Percentiles rank a stretch among this genome's conserved stretches.
These are phyloP conservation scores for Epirrita christyi DNA, from an alignment of 2,888 invertebrate genomes.

Conservation along the genomic window DNA sequence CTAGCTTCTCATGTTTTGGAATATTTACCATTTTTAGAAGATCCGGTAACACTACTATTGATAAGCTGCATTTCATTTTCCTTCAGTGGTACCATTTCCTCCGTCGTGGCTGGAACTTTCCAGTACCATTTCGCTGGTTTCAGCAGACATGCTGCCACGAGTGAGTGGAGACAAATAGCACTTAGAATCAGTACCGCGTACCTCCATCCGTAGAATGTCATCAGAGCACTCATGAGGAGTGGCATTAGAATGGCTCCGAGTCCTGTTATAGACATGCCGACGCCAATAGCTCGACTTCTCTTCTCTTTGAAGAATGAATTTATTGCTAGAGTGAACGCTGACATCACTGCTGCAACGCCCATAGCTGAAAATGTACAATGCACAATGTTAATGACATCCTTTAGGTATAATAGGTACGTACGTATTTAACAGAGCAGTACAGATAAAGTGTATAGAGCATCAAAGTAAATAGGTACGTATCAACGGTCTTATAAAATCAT, in stretches of 20 bases:
- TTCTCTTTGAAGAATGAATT: slow-evolving; percentile 87
- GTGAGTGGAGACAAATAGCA: slow-evolving; percentile 85
- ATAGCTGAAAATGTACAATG: slow-evolving; percentile 77
- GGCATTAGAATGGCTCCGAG: slow-evolving; percentile 88
- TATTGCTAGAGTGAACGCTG: slow-evolving; percentile 86
- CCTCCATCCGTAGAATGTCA: slow-evolving; percentile 83
- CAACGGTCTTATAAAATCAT: no score
- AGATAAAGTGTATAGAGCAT: no score
- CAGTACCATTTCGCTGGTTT: slow-evolving; percentile 89
- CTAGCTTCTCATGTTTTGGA: no score
- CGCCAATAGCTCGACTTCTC: slow-evolving; percentile 86
- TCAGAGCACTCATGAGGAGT: slow-evolving; percentile 82
- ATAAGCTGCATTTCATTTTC: slow-evolving; percentile 57
- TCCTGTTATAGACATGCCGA: slow-evolving; percentile 87
- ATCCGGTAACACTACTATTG: slow-evolving; percentile 59
- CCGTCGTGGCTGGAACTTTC: slow-evolving; percentile 60
- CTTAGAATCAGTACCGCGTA: slow-evolving; percentile 86
- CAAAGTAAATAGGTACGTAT: no score
- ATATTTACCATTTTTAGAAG: slow-evolving; percentile 60
- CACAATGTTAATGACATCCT: slow-evolving; percentile 34
- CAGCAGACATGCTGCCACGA: slow-evolving; percentile 85
- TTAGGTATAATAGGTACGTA: no score
- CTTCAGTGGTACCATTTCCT: slow-evolving; percentile 68
- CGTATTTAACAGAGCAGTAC: no score
- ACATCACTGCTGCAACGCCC: slow-evolving; percentile 85